phyloP scores from a whole-genome alignment of 2,113 vertebrate species.

The Otolemur garnettii region DNA sequence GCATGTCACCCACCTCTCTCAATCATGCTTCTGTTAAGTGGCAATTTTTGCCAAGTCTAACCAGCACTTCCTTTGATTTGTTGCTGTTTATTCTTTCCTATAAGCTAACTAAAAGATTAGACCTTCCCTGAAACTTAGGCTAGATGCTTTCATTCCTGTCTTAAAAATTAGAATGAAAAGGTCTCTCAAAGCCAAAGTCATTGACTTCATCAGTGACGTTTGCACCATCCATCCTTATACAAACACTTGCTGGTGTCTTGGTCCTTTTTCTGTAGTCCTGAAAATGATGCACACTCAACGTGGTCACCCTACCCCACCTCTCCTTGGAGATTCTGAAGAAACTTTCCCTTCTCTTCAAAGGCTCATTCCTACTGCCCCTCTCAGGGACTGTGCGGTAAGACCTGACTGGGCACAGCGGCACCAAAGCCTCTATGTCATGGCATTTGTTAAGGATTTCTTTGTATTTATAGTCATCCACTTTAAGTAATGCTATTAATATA shows the following conservation, averaged over 20 bases:
- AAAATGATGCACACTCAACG: neutral
- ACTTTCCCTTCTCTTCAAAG: neutral
- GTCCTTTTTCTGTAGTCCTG: neutral
- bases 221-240: neutral
- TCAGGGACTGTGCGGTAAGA: neutral
- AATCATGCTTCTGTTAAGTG: conserved; percentile 60
- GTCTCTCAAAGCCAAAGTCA: conserved; percentile 33
- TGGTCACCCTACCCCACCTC: neutral
- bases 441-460: neutral
- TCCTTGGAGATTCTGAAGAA: neutral
- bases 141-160: conserved; percentile 59
- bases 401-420: neutral
- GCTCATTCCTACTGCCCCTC: fast-evolving
- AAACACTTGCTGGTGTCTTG: neutral
- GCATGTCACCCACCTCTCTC: conserved; percentile 41
- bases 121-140: conserved; percentile 66
- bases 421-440: neutral
- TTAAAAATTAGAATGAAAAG: conserved; percentile 63
- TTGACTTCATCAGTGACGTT: neutral
- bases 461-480: neutral
- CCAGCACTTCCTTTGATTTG: conserved; percentile 72
- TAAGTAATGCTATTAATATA: neutral
- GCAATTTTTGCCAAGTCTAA: conserved; percentile 73
- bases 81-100: conserved; percentile 62
- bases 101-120: conserved; percentile 75